Base-by-base conservation (phyloP, 2,888 invertebrate genomes). In the Anticlea derivata region DNA sequence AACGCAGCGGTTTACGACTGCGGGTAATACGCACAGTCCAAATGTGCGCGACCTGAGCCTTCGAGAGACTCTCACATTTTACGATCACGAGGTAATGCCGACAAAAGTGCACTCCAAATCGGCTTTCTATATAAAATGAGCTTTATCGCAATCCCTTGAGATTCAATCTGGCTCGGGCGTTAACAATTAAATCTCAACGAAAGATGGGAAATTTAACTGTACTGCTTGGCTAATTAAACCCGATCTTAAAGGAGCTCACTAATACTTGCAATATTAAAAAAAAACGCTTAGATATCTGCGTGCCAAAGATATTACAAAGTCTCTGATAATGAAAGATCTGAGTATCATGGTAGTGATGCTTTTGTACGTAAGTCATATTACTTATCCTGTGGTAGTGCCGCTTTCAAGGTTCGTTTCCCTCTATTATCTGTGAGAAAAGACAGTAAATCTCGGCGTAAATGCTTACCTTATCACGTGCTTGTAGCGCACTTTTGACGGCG, bases 351-450 rank as follows among this genome's bases (percentile, higher is more conserved):
- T 30, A 45, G 39, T 33, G 39, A 39, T 31, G 20, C 13, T 27
- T 33, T n/a, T 26, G 1, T 20, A 11, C 2, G 20, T 22, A 7
- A 34, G 6, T 27, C 11, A 8, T 39, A 39, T 4, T 12, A 27
- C 22, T 39, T 39, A 65, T 34, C 35, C 51, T 68, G 68, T 68
- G 64, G 65, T 74, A 72, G 75, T 65, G 62, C 67, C 61, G 61
- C 65, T 73, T 68, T 72, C 66, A 70, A 70, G 78, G 67, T 73
- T 69, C 70, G 69, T 74, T 78, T 69, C 65, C 65, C 60, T 65
- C 72, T 67, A 75, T 78, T 79, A 78, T 75, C 73, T 67, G 63
- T 60, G 70, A 53, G 64, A 78, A 70, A 65, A 73, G 69, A 67
- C 67, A 66, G 68, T 73, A 73, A 78, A 72, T 71, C 70, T 66